A percentile compares a stretch with the other conserved stretches of the same genome.
phyloP scores from a whole-genome alignment of 2,888 invertebrate species.

The Phyllotreta cruciferae region DNA sequence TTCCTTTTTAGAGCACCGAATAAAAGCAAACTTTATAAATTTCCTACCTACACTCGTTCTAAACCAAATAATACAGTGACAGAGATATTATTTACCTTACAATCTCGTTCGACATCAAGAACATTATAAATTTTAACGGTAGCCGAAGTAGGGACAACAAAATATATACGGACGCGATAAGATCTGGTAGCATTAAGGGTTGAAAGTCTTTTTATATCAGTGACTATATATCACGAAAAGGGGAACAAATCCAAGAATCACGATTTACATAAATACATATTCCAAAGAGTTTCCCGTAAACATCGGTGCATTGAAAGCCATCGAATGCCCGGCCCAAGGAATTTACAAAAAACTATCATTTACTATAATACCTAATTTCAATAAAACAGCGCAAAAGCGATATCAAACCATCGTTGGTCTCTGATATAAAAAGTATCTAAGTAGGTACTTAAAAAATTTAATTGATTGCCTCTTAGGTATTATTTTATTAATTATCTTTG shows the following conservation, averaged over 20 bases:
- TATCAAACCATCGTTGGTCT: no score
- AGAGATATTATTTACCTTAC: slow-evolving; percentile 5
- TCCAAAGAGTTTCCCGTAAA: background rate
- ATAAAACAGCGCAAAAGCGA: no score
- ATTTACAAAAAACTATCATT: no score
- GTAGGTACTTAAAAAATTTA: no score
- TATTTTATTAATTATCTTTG: slow-evolving; percentile 4
- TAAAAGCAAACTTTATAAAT: background rate
- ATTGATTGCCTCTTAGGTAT: background rate
- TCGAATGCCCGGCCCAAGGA: no score
- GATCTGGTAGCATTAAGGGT: slow-evolving; percentile 24
- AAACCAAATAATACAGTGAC: slow-evolving; percentile 1
- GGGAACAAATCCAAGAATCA: slow-evolving; percentile 7
- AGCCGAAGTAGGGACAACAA: slow-evolving; percentile 1
- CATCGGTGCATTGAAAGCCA: no score
- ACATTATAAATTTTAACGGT: background rate
- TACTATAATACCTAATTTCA: no score
- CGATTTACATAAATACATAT: slow-evolving; percentile 16
- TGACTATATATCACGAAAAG: slow-evolving; percentile 19
- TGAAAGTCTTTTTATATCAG: slow-evolving; percentile 17
- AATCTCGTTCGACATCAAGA: slow-evolving; percentile 5
- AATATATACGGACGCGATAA: slow-evolving; percentile 12
- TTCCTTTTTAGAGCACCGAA: background rate
- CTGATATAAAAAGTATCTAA: no score
- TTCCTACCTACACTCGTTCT: background rate